Evolutionary conservation across 2,113 vertebrate genomes (phyloP).

Genomic region (Triplophysa siluroides): DNA sequence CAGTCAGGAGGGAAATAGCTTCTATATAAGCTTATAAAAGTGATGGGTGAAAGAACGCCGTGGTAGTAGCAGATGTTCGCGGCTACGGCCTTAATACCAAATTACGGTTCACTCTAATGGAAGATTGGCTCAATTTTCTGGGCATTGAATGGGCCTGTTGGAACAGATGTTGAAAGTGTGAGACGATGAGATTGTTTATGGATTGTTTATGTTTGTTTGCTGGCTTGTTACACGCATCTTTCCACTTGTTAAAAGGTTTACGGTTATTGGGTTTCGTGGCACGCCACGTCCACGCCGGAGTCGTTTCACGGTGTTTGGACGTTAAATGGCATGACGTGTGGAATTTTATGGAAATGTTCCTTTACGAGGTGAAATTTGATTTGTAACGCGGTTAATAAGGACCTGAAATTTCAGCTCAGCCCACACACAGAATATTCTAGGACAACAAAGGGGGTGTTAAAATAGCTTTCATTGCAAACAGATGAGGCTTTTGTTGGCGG

Average conservation of each 20-base stretch:
- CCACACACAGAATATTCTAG: constrained; percentile 28
- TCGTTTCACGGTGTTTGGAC: constrained; percentile 15
- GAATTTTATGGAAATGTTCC: constrained; percentile 4
- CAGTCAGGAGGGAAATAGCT: constrained; percentile 14
- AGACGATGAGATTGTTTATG: constrained; percentile 48
- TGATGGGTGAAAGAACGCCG: constrained; percentile 39
- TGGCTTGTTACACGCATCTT: constrained; percentile 10
- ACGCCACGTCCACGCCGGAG: not conserved
- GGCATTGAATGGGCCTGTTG: constrained; percentile 43
- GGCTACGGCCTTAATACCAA: constrained; percentile 54
- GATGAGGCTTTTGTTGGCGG: constrained; percentile 16
- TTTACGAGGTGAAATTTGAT: constrained; percentile 7
- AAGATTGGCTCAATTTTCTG: constrained; percentile 57
- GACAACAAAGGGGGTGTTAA: constrained; percentile 22
- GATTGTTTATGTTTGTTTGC: constrained; percentile 41
- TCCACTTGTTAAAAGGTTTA: constrained; percentile 27
- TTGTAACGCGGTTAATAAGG: not conserved
- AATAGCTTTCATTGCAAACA: not conserved
- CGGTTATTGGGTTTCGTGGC: not conserved
- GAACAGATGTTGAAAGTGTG: constrained; percentile 60
- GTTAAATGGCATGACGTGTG: not conserved
- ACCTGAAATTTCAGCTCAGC: not conserved
- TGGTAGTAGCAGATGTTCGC: constrained; percentile 65
- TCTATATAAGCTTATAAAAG: constrained; percentile 22
- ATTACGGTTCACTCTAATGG: constrained; percentile 54